A percentile compares a stretch with the other conserved stretches of the same genome.
Conservation (phyloP, 2,113 vertebrate species). For the Pleuronectes platessa region DNA sequence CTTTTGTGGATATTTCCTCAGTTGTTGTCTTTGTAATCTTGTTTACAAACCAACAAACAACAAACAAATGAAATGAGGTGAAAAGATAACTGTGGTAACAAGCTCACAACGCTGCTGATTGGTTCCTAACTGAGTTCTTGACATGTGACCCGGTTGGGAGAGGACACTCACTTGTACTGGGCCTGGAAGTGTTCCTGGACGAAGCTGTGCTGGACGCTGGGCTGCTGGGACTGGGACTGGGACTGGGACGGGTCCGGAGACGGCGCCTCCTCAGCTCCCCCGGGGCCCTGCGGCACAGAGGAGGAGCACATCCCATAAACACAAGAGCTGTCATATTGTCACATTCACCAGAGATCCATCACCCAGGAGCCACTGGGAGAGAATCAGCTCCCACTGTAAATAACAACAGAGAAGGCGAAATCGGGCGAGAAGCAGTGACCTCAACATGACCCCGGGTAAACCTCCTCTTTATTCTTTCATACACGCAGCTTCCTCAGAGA, state of each 20-base stretch:
- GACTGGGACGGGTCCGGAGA: conserved; percentile 53
- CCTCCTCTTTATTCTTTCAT: conserved; percentile 43
- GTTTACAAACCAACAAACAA: no score
- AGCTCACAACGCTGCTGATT: no score
- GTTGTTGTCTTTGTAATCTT: no score
- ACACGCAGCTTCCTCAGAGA: conserved; percentile 26
- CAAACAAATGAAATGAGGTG: no score
- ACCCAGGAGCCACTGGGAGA: background rate
- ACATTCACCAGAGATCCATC: conserved; percentile 5
- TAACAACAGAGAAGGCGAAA: background rate
- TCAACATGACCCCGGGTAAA: conserved; percentile 25
- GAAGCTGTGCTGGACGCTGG: conserved; percentile 76
- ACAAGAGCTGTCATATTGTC: conserved; percentile 1
- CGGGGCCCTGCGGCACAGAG: conserved; percentile 67
- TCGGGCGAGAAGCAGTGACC: conserved; percentile 10
- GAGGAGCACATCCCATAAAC: conserved; percentile 15
- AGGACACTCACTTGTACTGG: conserved; percentile 83
- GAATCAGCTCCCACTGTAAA: background rate
- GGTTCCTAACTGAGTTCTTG: background rate
- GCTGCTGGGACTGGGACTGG: conserved; percentile 63
- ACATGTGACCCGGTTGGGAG: background rate
- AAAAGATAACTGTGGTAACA: no score
- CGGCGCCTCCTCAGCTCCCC: conserved; percentile 60
- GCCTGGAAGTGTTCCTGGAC: conserved; percentile 85
- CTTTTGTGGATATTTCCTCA: no score